Evolutionary conservation across 2,113 vertebrate species (phyloP), one percentile per base, ranked within the genome.

Genomic region (Nibea coibor): DNA sequence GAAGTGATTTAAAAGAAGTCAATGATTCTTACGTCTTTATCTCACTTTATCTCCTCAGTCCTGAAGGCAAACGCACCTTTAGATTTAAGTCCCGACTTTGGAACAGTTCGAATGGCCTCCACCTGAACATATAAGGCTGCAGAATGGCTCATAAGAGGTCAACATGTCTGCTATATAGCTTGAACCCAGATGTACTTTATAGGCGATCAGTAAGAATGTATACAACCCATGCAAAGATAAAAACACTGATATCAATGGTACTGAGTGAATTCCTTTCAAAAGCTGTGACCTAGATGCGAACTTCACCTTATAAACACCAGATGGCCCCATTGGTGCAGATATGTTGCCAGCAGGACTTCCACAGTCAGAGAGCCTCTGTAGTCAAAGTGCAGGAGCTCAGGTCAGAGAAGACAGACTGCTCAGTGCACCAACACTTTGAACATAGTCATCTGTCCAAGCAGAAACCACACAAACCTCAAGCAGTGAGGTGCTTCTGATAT

Each of bases 301-400:
- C 42, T 81, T 77, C 22, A 16, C 24, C 2, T 48, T 28, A 22
- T 64, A 19, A 69, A 85, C 94, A 88, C 87, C 59, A 94, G 94
- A 90, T 93, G 93, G 91, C 91, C 75, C 64, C 85, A 80, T 90
- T 88, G 77, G 59, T 74, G 72, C 75, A 93, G 17, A 82, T 42
- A 85, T 89, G 75, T 70, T 42, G 28, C 63, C 26, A 57, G 48
- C 11, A 31, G 48, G 53, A 72, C 19, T 48, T 50, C 39, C 26
- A 11, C 8, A 20, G 48, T 16, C 0, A 12, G 39, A 65, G 31
- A 26, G 26, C 45, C 64, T 20, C n/a, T 53, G 67, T 2, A 39
- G 54, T 26, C 45, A 53, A 50, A 59, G 6, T 45, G 47, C 50
- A 50, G 43, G 19, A 42, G 17, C 11, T 47, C 45, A 65, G 53